Base-by-base conservation (phyloP, 2,113 vertebrate genomes). In the Semicossyphus pulcher region DNA sequence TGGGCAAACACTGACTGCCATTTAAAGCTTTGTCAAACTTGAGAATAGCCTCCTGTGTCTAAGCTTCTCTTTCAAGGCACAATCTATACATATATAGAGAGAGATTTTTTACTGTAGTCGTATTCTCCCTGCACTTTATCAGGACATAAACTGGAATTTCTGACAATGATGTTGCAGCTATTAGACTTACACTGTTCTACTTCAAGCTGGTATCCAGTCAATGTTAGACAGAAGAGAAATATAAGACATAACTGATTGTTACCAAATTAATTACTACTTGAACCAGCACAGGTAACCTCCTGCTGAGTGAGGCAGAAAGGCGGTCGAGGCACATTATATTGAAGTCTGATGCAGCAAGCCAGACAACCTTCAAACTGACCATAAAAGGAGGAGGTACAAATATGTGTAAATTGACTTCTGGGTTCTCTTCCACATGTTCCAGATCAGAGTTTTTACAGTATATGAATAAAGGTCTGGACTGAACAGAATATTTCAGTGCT, bases 61-160 rank as follows among this genome's bases (percentile, higher is more conserved):
- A 3, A 39, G 32, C 60, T 60, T 67, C 49, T 66, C 28, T 54
- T 45, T 23, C 5, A 53, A 62, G 49, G 68, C 78, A 69, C 68
- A 81, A 56, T 45, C 44, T 68, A 56, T 61, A 63, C 18, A 62
- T 52, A 67, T 28, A 29, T 12, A 51, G n/a, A 61, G 37, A 54
- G 42, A 29, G 31, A 26, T 20, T 18, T 1, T 3, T 32, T 10
- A 9, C 31, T 18, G 41, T 47, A 4, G 4, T 14, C 32, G 52
- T 76, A 26, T 72, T 78, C 52, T 62, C 54, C 63, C 53, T 47
- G 87, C 87, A 89, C 86, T 89, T 89, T 90, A 87, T 68, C 34
- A 57, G 7, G 41, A 45, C 1, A 4, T 51, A 6, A 70, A 84
- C 64, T 81, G 62, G 59, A 83, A 45, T 31, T 47, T 28, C 28